These are phyloP conservation scores for Chlorops oryzae DNA, from an alignment of 1,140 invertebrate species.

Conservation along the genomic window DNA sequence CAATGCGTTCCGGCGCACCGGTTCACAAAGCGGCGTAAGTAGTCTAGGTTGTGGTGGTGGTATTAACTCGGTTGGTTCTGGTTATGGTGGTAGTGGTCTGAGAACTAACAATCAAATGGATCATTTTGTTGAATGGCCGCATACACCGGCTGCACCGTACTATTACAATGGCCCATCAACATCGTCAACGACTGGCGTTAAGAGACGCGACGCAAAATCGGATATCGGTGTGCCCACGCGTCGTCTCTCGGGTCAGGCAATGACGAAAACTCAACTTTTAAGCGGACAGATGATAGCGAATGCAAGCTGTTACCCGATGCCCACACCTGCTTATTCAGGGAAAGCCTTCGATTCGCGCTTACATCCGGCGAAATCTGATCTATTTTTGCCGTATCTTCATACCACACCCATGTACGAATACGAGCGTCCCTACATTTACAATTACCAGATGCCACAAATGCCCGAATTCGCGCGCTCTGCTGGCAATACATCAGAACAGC, in stretches of 20 bases:
- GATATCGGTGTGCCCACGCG: slow-evolving; percentile 45
- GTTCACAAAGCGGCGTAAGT: slow-evolving; percentile 5
- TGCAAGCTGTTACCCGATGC: slow-evolving; percentile 36
- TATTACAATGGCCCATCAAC: slow-evolving; percentile 38
- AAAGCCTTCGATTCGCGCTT: slow-evolving; percentile 21
- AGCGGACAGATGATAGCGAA: slow-evolving; percentile 27
- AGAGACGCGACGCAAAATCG: slow-evolving; percentile 43
- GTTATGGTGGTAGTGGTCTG: slow-evolving; percentile 26
- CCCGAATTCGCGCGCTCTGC: slow-evolving; percentile 19
- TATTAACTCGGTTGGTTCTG: slow-evolving; percentile 22
- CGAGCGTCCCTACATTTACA: slow-evolving; percentile 43
- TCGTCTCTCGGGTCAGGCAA: slow-evolving; percentile 34
- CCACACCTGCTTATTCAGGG: slow-evolving; percentile 3
- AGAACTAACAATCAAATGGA: slow-evolving; percentile 26
- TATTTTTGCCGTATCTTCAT: slow-evolving; percentile 44
- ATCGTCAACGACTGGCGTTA: slow-evolving; percentile 22
- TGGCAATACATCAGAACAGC: background rate
- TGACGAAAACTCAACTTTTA: slow-evolving; percentile 41
- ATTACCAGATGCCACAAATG: slow-evolving; percentile 46
- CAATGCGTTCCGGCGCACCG: slow-evolving; percentile 29
- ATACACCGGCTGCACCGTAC: slow-evolving; percentile 41
- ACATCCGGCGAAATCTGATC: slow-evolving; percentile 45
- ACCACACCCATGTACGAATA: slow-evolving; percentile 22
- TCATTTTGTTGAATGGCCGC: slow-evolving; percentile 43
- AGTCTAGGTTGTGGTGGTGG: slow-evolving; percentile 25